phyloP scores from a whole-genome alignment of 2,797 vertebrate species.

The Thalassophryne amazonica region DNA sequence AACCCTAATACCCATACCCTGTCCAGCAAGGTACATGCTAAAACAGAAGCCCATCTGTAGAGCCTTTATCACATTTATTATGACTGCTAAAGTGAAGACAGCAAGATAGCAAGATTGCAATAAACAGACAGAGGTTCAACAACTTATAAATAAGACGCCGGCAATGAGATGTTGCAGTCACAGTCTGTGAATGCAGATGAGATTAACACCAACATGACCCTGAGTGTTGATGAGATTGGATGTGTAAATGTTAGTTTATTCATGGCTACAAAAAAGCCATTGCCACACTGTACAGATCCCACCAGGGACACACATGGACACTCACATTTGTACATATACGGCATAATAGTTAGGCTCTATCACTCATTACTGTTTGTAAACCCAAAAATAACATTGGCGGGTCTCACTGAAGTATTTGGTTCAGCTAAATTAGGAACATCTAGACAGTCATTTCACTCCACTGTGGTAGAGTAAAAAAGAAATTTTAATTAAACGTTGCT shows the following conservation, averaged over 20 bases:
- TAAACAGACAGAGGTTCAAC: background rate
- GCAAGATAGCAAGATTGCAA: slow-evolving; percentile 15
- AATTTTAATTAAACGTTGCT: no score
- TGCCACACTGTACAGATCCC: background rate
- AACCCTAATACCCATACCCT: slow-evolving; percentile 47
- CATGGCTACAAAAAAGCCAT: background rate
- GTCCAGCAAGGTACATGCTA: slow-evolving; percentile 20
- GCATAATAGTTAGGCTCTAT: no score
- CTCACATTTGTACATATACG: no score
- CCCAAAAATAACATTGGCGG: no score
- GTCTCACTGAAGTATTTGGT: no score
- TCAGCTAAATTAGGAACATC: no score
- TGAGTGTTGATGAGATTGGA: background rate
- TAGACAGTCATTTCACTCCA: no score
- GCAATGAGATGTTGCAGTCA: background rate
- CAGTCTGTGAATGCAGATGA: background rate
- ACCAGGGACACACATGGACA: background rate
- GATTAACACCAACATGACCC: slow-evolving; percentile 1
- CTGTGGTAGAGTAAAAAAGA: no score
- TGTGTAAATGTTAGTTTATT: background rate
- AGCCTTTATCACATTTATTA: slow-evolving; percentile 10
- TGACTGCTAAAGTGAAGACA: slow-evolving; percentile 1
- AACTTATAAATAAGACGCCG: slow-evolving; percentile 6
- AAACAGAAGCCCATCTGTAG: slow-evolving; percentile 9
- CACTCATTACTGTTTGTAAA: no score